Evolutionary conservation across 2,113 vertebrate genomes (phyloP).

Genomic region (Progne subis): DNA sequence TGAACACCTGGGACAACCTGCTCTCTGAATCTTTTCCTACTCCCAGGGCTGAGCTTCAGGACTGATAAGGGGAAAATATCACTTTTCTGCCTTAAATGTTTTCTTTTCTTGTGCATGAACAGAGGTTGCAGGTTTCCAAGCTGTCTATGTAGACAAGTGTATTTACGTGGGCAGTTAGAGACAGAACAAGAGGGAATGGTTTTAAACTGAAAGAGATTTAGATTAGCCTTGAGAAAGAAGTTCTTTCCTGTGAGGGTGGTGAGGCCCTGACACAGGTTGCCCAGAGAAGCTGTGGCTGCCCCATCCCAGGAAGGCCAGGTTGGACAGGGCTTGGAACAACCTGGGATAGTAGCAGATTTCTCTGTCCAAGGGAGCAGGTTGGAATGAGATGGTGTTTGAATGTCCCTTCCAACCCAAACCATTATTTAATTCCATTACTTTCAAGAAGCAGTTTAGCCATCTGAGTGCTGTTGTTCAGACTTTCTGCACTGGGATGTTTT

Average conservation of each 20-base stretch:
- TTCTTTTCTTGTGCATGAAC: background rate
- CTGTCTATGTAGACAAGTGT: background rate
- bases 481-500: background rate
- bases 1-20: background rate
- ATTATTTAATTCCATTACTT: background rate
- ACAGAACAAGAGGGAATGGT: background rate
- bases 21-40: background rate
- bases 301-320: background rate
- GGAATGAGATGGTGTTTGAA: background rate
- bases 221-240: background rate
- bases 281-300: background rate
- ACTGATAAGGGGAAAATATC: background rate
- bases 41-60: background rate
- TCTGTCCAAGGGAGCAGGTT: accelerated
- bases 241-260: background rate
- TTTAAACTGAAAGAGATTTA: background rate
- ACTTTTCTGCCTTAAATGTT: background rate
- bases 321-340: background rate
- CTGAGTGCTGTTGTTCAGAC: background rate
- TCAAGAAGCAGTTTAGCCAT: background rate
- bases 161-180: background rate
- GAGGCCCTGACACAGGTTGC: background rate
- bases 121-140: background rate
- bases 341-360: background rate
- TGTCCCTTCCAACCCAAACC: background rate